Base-by-base conservation (phyloP, 2,113 vertebrate species). In the Gymnocephalus cernua region DNA sequence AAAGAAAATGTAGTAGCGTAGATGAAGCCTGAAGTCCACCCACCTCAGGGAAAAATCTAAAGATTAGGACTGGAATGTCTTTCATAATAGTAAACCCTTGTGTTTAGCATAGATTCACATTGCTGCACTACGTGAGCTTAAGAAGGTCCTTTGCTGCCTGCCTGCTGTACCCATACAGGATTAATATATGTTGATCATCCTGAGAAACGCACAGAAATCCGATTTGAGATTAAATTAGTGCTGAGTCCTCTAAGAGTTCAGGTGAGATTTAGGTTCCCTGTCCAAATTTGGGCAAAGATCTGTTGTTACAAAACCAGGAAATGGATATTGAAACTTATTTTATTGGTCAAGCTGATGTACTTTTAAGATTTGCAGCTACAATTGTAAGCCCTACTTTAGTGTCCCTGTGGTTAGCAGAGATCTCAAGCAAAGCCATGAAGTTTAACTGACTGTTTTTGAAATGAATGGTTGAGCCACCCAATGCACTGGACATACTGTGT, bases 401-500 rank as follows among this genome's bases (percentile, higher is more conserved):
- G 59, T n/a, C 64, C 69, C 41, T 15, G 32, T 16, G 23, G 51
- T 71, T 68, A 68, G 50, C 68, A 58, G 41, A 66, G 71, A 65
- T 51, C 74, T 74, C 12, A 13, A 74, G 19, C 29, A 48, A 73
- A 65, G 50, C 35, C 65, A 29, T 81, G 85, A 84, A 85, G 76
- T 73, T 84, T 25, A 81, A 84, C 74, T 63, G n/a, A 44, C 13
- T 32, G 13, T n/a, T 1, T 50, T 68, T 77, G 15, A 47, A 47
- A 83, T 86, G 66, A 90, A 83, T 75, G 79, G 85, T 48, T 81
- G 63, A 87, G 54, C 62, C 6, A 48, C 23, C 45, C 18, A 59
- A 66, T 57, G 45, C 6, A 23, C n/a, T n/a, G 35, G 56, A 54
- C 80, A 72, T 12, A 59, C 10, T 0, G 14, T 75, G 86, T 35